Conservation (phyloP, 2,888 invertebrate species). For the Hedychridium roseum region DNA sequence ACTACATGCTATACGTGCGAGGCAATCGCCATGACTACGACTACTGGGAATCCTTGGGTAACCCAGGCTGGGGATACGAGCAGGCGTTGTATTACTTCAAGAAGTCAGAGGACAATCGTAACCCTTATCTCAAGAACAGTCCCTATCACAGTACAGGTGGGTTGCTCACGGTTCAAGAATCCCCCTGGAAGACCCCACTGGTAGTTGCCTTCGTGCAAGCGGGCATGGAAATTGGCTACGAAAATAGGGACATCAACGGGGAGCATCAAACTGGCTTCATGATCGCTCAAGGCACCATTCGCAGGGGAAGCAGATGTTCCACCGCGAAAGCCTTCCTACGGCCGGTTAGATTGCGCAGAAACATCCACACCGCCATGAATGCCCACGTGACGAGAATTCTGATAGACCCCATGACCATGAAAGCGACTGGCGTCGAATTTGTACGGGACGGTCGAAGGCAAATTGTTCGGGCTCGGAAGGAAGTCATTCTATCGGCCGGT, state of each 20-base stretch:
- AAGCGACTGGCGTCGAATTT: conserved; percentile 84
- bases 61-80: conserved; percentile 88
- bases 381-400: conserved; percentile 80
- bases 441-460: conserved; percentile 76
- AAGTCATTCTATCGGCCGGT: conserved; percentile 88
- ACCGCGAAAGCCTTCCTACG: conserved; percentile 88
- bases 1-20: conserved; percentile 90
- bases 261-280: conserved; percentile 81
- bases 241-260: conserved; percentile 84
- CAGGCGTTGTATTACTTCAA: conserved; percentile 88
- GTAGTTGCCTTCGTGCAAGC: conserved; percentile 85
- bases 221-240: conserved; percentile 83
- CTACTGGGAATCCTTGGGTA: conserved; percentile 86
- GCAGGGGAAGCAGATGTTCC: conserved; percentile 80
- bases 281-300: conserved; percentile 83
- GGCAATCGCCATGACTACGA: conserved; percentile 87
- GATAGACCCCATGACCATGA: conserved; percentile 77
- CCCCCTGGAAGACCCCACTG: conserved; percentile 84
- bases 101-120: conserved; percentile 88
- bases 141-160: conserved; percentile 79
- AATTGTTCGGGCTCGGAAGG: conserved; percentile 78
- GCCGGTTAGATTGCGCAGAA: conserved; percentile 77
- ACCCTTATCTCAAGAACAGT: conserved; percentile 79
- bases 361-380: conserved; percentile 83
- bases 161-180: conserved; percentile 80